Percentiles rank a stretch among this genome's conserved stretches.
Evolutionary conservation across 2,888 invertebrate species (phyloP).

Genomic region (Synanthedon andrenaeformis): DNA sequence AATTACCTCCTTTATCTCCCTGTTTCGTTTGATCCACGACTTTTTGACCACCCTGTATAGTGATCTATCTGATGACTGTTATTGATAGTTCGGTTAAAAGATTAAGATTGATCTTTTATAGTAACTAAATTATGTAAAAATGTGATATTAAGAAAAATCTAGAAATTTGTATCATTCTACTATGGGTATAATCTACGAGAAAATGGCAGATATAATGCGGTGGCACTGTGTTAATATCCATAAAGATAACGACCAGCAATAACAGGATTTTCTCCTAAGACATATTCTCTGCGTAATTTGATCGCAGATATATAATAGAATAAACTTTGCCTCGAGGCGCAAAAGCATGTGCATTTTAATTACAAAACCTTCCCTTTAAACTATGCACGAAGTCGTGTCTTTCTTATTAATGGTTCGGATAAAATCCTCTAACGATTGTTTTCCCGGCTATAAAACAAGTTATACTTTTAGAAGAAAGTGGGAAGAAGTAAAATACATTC

Average conservation of each 20-base stretch:
- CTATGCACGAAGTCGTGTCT: conserved; percentile 41
- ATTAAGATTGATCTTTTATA: too few species aligned
- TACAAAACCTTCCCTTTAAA: conserved; percentile 42
- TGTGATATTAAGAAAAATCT: too few species aligned
- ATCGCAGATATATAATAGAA: conserved; percentile 43
- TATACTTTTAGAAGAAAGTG: conserved; percentile 3
- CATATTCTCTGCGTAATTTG: conserved; percentile 34
- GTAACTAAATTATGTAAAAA: too few species aligned
- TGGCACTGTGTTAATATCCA: conserved; percentile 34
- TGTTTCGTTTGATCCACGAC: too few species aligned
- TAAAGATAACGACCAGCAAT: conserved; percentile 32
- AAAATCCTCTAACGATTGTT: conserved; percentile 41
- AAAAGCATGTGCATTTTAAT: conserved; percentile 54
- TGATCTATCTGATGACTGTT: too few species aligned
- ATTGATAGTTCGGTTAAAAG: too few species aligned
- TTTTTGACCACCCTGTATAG: too few species aligned
- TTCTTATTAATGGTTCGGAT: conserved; percentile 37
- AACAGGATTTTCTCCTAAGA: conserved; percentile 27
- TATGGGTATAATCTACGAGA: neutral
- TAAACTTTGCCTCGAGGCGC: conserved; percentile 22
- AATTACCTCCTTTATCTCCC: too few species aligned
- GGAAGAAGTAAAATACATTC: too few species aligned
- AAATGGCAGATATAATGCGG: conserved; percentile 27
- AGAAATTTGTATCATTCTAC: too few species aligned
- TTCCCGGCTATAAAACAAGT: conserved; percentile 22